Conservation (phyloP, 2,113 vertebrate genomes). For the Carassius auratus region DNA sequence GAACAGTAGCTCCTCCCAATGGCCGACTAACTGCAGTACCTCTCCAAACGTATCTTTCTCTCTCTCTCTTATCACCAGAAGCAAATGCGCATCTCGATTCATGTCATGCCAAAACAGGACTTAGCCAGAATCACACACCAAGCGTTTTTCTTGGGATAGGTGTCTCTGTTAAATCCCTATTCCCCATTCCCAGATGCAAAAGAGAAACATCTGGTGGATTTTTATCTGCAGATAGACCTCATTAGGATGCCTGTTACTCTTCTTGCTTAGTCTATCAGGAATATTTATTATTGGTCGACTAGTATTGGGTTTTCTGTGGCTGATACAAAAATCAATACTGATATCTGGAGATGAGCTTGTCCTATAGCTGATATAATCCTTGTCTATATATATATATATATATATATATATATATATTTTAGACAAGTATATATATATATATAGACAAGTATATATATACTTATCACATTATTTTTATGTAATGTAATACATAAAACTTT, state of each 20-base stretch:
- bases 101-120: conserved; percentile 46
- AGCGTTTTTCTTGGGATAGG: conserved; percentile 22
- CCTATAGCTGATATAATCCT: not conserved
- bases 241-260: conserved; percentile 7
- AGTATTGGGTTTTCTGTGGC: not conserved
- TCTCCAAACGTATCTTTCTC: conserved; percentile 13
- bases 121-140: conserved; percentile 46
- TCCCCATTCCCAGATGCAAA: conserved; percentile 11
- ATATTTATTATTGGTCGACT: not conserved
- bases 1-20: conserved; percentile 51
- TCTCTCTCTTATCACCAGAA: conserved; percentile 24
- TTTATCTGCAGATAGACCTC: conserved; percentile 25
- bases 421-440: not conserved
- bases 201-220: conserved; percentile 10
- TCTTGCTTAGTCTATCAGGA: not conserved
- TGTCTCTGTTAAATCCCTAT: conserved; percentile 33
- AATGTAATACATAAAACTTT: not conserved
- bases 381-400: not conserved
- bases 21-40: not conserved
- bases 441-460: too few species aligned
- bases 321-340: not conserved
- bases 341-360: not conserved
- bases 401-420: too few species aligned
- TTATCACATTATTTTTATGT: too few species aligned
- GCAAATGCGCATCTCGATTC: conserved; percentile 40